Evolutionary conservation across 1,140 invertebrate genomes (phyloP), one percentile per base, ranked within the genome.

Genomic region (Platyura marginata): DNA sequence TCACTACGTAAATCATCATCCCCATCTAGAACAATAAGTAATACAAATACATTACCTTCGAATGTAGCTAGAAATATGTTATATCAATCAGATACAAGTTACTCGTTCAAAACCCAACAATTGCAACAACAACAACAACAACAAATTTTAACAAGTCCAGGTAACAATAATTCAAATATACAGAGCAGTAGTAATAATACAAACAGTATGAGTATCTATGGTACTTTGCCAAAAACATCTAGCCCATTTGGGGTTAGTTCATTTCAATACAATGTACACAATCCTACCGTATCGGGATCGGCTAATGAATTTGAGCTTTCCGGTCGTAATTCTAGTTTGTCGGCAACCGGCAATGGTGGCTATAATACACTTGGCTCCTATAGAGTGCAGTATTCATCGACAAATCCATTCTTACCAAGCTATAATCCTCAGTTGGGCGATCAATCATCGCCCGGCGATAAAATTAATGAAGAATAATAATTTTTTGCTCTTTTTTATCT

Each of bases 341-440:
- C 44, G 15, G 18, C 47, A 34, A 42, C 34, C 21, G 32, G 29
- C 25, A 46, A 40, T 40, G 40, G 20, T 25, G 53, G 53, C 13
- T 61, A 61, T 34, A 57, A 61, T 33, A 61, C 58, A 1, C 42
- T 61, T 41, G 58, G 58, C 39, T 57, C 57, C 1, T 61, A 61
- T 43, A 46, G 58, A 37, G 54, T 59, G 5, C 59, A 61, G 43
- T 61, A 61, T 47, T 56, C 59, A 15, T 55, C 59, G 23, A 61
- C 59, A 11, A 61, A 61, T 52, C 59, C 59, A 41, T 61, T 61
- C 47, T 48, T 61, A 23, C 55, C 56, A 22, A 54, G 51, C 32
- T 59, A 61, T 43, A 56, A 61, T 21, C 41, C 23, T 51, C 52
- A 38, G 3, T 38, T 29, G 6, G 13, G 6, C 6, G 25, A 29